These are phyloP conservation scores for Cantharis rufa DNA, from an alignment of 2,888 invertebrate genomes.

Conservation along the genomic window DNA sequence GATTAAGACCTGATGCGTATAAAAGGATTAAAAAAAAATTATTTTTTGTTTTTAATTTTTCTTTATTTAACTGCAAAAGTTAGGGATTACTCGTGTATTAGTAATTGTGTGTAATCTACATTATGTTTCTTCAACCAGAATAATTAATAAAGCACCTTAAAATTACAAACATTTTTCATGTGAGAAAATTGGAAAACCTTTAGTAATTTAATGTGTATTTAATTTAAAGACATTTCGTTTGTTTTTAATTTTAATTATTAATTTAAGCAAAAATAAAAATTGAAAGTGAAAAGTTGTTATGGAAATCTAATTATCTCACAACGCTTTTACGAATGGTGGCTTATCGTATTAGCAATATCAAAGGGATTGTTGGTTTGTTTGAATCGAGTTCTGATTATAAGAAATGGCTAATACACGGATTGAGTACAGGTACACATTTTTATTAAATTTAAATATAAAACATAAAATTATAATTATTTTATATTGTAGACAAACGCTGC, in stretches of 20 bases:
- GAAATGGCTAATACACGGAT: conserved; percentile 36
- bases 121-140: background rate
- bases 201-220: background rate
- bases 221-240: background rate
- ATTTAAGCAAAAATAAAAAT: background rate
- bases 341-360: background rate
- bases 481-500: conserved; percentile 65
- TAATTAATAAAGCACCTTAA: background rate
- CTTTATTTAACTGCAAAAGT: background rate
- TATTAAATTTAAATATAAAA: background rate
- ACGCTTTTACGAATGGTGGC: conserved; percentile 13
- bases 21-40: background rate
- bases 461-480: background rate
- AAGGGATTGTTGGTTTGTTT: conserved; percentile 5
- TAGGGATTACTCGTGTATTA: background rate
- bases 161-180: background rate
- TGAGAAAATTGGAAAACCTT: background rate
- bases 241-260: background rate
- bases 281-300: background rate
- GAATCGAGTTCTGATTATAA: conserved; percentile 12
- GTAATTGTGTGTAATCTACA: background rate
- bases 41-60: background rate
- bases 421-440: conserved; percentile 26
- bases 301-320: background rate
- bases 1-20: background rate